Evolutionary conservation across 1,140 invertebrate genomes (phyloP).

Genomic region (Coenobita brevimanus): DNA sequence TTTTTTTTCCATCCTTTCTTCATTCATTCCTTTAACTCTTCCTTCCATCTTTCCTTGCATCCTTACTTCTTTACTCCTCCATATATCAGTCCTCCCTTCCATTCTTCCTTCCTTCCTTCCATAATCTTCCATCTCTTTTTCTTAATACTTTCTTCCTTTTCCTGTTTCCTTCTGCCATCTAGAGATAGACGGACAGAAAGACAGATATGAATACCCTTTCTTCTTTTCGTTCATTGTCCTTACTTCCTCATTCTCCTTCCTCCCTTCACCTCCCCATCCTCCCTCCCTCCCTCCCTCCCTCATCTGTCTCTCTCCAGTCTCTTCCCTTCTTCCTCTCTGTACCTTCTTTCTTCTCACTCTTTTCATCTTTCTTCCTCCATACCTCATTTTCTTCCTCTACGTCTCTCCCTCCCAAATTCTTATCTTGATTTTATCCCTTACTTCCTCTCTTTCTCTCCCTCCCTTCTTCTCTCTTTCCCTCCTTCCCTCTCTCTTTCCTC

Average conservation of each 20-base stretch:
- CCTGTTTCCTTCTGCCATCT: too few relatives aligned
- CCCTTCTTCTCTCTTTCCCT: neutral
- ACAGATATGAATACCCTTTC: too few relatives aligned
- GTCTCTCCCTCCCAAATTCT: neutral
- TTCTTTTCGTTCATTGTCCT: neutral
- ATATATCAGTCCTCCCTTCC: too few relatives aligned
- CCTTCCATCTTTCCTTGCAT: too few relatives aligned
- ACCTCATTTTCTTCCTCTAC: neutral
- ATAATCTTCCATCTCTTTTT: too few relatives aligned
- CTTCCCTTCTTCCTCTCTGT: neutral
- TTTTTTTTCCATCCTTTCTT: too few relatives aligned
- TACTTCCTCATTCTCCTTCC: neutral
- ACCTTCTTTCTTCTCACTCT: neutral
- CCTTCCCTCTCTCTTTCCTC: neutral
- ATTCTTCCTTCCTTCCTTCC: too few relatives aligned
- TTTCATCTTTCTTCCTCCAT: neutral
- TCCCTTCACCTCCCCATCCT: neutral
- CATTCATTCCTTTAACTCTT: too few relatives aligned
- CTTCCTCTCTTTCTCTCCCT: neutral
- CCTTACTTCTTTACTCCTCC: too few relatives aligned
- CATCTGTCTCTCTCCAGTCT: neutral
- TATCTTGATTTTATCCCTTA: neutral
- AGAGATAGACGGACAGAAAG: too few relatives aligned
- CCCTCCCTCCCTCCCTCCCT: neutral
- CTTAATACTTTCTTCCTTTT: too few relatives aligned